Base-by-base conservation (phyloP, 53 echinoderm and acorn worm species). In the Temnopleurus reevesii region DNA sequence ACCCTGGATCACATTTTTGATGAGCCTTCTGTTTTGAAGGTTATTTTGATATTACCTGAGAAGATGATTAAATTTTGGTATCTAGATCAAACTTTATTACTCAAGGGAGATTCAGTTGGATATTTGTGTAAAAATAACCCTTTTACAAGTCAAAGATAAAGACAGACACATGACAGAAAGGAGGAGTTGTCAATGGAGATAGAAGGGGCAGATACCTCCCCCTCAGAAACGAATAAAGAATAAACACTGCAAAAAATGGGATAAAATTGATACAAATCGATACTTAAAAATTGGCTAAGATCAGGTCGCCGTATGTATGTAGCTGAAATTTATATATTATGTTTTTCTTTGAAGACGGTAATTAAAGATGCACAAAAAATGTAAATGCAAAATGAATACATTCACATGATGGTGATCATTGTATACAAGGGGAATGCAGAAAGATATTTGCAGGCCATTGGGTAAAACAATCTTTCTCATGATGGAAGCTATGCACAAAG, bases 71-170 rank as follows among this genome's bases (percentile, higher is more conserved):
- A 71, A 71, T 79, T 79, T 79, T 49, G 46, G 46, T 79, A 79
- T 79, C 79, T 79, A 49, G 79, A 79, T 49, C 79, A 79, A 49
- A 49, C 49, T 79, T 79, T 79, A 79, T 79, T 79, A 49, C 79
- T 79, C 79, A 25, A 46, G 79, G 79, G 79, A 79, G 46, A 8
- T 17, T 0, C 5, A n/a, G 71, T 47, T 19, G 79, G 79, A 79
- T 79, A 79, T 79, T 79, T 79, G 36, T 71, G 41, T 71, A n/a
- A n/a, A 71, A 71, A 71, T 71, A 71, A 19, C 36, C 71, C 36
- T 38, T 21, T 71, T 71, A 38, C 71, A 71, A 38, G 71, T 71
- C 4, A 38, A 71, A 41, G 33, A 41, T 36, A 41, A 71, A 71
- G 17, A 38, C n/a, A 41, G 71, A 71, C n/a, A 71, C 43, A 71